Evolutionary conservation across 2,797 vertebrate genomes (phyloP), one percentile per base, ranked within the genome.

Genomic region (Sitta carolinensis): DNA sequence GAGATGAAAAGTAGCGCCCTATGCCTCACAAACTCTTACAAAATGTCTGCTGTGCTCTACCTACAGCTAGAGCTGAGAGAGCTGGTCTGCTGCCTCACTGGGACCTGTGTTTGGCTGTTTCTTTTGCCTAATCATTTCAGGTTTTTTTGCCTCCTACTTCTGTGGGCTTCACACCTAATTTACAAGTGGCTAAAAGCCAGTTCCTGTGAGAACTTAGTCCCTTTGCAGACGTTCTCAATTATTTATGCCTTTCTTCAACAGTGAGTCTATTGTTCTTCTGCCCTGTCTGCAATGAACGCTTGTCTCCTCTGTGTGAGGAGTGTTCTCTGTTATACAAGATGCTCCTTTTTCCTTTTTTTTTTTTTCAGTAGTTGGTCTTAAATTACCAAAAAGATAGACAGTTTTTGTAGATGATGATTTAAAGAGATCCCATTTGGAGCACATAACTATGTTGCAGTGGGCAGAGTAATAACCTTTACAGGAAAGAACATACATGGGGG

Each of bases 191-290:
- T 83, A 54, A 68, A 87, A 94, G 84, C 82, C 91, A 96, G 58
- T 75, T 89, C 54, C 27, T 85, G 20, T 94, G 82, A 89, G 85
- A 93, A 94, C 40, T 87, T 85, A 85, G 84, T 91, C 72, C 57
- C 73, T 81, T 85, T 69, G 85, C 76, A 94, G 83, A 76, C 15
- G 3, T 86, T 93, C 87, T 94, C 62, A 91, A 91, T 96, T 95
- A 89, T 95, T 95, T 93, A 93, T 94, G 91, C 54, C 40, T 86
- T 93, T 96, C 83, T 81, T 91, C 73, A 94, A 95, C 89, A 96
- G 36, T 84, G 45, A 79, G n/a, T 25, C 84, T 73, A 92, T 94
- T 95, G 94, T 92, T 91, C 78, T 67, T 91, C 54, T 78, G 62
- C 42, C 62, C 79, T 62, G 47, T 52, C 55, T 94, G 93, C 69